Percentiles rank a stretch among this genome's conserved stretches.
Conservation (phyloP, 2,888 invertebrate species). For the Troides oblongomaculatus region DNA sequence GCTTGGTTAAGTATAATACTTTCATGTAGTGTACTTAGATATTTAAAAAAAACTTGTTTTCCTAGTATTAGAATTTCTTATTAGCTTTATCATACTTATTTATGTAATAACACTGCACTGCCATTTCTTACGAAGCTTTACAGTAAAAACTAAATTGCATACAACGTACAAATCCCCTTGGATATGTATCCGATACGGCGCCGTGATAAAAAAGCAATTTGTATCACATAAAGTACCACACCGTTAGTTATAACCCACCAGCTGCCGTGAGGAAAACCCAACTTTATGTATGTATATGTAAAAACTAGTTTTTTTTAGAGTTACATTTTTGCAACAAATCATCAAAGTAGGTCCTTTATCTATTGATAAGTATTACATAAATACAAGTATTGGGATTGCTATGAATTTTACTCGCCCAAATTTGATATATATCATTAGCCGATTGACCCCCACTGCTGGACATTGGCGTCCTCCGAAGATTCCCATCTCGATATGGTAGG, state of each 20-base stretch:
- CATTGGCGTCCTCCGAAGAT: too few species aligned
- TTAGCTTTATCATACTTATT: background rate
- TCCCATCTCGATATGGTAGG: too few species aligned
- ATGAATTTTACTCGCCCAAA: too few species aligned
- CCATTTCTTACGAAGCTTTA: background rate
- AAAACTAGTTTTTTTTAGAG: background rate
- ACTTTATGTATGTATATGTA: background rate
- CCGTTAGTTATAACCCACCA: constrained; percentile 1
- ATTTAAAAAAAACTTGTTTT: too few species aligned
- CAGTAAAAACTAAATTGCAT: constrained; percentile 19
- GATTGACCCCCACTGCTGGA: too few species aligned
- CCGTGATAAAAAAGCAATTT: constrained; percentile 30
- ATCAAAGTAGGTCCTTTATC: too few species aligned
- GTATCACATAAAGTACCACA: constrained; percentile 12
- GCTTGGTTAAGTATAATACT: too few species aligned
- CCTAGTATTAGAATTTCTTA: background rate
- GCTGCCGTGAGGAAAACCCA: background rate
- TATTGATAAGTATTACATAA: too few species aligned
- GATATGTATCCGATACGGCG: constrained; percentile 21
- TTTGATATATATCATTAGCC: too few species aligned
- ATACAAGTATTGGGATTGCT: too few species aligned
- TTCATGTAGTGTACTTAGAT: too few species aligned
- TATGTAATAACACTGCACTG: background rate
- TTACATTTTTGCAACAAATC: too few species aligned
- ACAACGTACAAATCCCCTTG: constrained; percentile 16